Conservation (phyloP, 2,113 vertebrate genomes). For the Rattus rattus region DNA sequence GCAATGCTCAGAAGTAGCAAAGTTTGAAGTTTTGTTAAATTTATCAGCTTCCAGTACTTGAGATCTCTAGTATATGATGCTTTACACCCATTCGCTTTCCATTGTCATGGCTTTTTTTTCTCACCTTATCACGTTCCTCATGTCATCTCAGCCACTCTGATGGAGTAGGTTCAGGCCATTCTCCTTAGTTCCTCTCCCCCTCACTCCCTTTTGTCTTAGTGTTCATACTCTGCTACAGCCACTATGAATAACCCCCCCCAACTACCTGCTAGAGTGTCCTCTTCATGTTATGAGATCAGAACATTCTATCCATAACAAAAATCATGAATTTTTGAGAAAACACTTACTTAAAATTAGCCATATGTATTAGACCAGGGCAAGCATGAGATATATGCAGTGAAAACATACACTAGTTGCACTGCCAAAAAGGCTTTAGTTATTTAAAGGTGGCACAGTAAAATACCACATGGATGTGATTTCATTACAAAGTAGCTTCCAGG, state of each 20-base stretch:
- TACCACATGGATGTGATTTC: background rate
- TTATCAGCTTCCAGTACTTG: background rate
- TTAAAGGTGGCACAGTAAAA: background rate
- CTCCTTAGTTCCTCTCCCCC: background rate
- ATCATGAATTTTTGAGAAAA: background rate
- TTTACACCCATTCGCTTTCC: background rate
- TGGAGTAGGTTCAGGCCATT: background rate
- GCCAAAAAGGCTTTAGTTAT: background rate
- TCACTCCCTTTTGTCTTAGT: background rate
- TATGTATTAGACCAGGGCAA: too few relatives aligned
- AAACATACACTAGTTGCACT: background rate
- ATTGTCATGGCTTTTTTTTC: background rate
- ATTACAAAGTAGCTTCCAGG: background rate
- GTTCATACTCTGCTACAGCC: rapidly evolving
- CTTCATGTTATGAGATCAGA: background rate
- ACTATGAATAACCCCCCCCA: background rate
- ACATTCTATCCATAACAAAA: background rate
- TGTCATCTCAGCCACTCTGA: background rate
- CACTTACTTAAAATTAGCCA: background rate
- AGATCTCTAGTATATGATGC: too few relatives aligned
- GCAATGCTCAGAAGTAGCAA: background rate
- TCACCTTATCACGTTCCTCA: too few relatives aligned
- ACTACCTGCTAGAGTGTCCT: background rate
- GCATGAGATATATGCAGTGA: too few relatives aligned
- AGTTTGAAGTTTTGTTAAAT: background rate